These are phyloP conservation scores for Leptobrachium leishanense DNA, from an alignment of 2,113 vertebrate genomes.

Conservation along the genomic window DNA sequence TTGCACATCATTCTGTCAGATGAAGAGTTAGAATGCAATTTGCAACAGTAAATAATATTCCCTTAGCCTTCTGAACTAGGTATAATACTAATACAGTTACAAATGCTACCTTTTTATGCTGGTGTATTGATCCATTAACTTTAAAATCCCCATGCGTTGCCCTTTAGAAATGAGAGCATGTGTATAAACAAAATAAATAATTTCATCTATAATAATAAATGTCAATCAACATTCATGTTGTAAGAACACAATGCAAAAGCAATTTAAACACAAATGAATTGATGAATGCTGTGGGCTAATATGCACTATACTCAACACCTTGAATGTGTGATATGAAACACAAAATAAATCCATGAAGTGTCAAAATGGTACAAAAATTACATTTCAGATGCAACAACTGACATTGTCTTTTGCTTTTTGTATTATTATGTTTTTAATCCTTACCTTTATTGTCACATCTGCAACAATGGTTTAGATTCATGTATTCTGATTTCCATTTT, in stretches of 20 bases:
- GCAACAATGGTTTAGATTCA: neutral
- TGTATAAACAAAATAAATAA: constrained; percentile 2
- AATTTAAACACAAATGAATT: neutral
- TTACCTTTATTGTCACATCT: neutral
- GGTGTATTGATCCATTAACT: neutral
- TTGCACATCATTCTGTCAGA: too few species aligned
- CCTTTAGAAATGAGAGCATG: neutral
- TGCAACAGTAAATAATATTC: too few species aligned
- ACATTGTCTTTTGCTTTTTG: neutral
- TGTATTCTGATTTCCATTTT: constrained; percentile 1
- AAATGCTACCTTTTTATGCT: neutral
- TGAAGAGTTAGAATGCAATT: too few species aligned
- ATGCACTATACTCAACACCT: neutral
- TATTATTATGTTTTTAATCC: neutral
- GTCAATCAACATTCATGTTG: neutral
- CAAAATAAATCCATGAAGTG: too few species aligned
- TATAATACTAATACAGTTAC: neutral
- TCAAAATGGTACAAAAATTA: too few species aligned
- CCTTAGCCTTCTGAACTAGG: too few species aligned
- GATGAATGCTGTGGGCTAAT: neutral
- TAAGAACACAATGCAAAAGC: neutral
- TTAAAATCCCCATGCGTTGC: neutral
- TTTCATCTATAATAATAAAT: neutral
- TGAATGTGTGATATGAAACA: neutral
- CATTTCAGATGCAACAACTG: neutral